phyloP scores from a whole-genome alignment of 2,888 invertebrate species.

The Pemphredon lugubris region DNA sequence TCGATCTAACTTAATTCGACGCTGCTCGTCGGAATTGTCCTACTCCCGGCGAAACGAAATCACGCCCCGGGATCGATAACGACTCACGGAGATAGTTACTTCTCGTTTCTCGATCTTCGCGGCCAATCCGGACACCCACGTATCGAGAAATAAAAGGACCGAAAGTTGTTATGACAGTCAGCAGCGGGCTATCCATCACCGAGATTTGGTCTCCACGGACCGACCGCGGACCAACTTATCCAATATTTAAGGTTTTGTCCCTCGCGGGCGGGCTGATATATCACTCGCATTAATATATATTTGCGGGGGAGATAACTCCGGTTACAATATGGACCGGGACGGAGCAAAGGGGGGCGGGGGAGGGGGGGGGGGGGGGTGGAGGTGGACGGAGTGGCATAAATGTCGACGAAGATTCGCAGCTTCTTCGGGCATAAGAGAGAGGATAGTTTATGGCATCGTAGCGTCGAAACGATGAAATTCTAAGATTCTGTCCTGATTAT shows the following conservation, averaged over 20 bases:
- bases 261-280: constrained; percentile 79
- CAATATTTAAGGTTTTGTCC: constrained; percentile 81
- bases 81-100: background rate
- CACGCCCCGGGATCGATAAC: constrained; percentile 19
- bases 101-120: constrained; percentile 30
- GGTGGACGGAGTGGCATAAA: constrained; percentile 39
- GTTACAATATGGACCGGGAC: constrained; percentile 8
- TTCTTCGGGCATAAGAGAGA: constrained; percentile 2
- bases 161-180: constrained; percentile 81
- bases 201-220: constrained; percentile 79
- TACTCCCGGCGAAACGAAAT: background rate
- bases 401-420: constrained; percentile 42
- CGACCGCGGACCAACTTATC: constrained; percentile 78
- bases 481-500: background rate
- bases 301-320: constrained; percentile 75
- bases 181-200: constrained; percentile 78
- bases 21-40: no score
- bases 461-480: no score
- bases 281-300: constrained; percentile 81
- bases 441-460: constrained; percentile 33
- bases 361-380: background rate
- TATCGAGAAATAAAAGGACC: constrained; percentile 47
- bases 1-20: no score
- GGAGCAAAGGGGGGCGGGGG: constrained; percentile 10
- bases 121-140: constrained; percentile 15